Evolutionary conservation across 2,888 invertebrate species (phyloP).

Genomic region (Rhopalosiphum nymphaeae): DNA sequence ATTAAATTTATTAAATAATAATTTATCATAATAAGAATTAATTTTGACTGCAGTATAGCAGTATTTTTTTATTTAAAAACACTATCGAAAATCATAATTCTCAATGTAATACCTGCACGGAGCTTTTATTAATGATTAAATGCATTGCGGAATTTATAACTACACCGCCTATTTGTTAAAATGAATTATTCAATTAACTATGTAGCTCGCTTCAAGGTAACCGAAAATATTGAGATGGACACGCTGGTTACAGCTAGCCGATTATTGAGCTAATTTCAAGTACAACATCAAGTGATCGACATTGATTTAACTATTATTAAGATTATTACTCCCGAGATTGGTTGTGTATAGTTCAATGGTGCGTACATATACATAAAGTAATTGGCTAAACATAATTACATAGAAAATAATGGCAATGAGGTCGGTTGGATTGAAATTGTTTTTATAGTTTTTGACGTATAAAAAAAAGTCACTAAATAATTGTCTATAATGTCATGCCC

Average conservation of each 20-base stretch:
- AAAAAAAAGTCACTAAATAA: background rate
- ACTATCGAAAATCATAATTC: background rate
- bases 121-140: background rate
- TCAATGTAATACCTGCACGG: background rate
- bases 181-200: background rate
- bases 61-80: background rate
- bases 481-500: background rate
- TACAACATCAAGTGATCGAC: slow-evolving; percentile 11
- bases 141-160: background rate
- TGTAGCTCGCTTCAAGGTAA: slow-evolving; percentile 11
- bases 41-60: background rate
- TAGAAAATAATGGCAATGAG: background rate
- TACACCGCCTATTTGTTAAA: background rate
- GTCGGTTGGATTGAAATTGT: background rate
- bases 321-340: background rate
- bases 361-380: background rate
- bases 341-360: background rate
- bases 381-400: background rate
- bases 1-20: background rate
- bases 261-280: slow-evolving; percentile 25
- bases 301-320: background rate
- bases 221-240: background rate
- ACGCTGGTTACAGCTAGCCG: background rate
- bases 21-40: background rate
- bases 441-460: background rate